Evolutionary conservation across 2,113 vertebrate genomes (phyloP), one percentile per base, ranked within the genome.

Genomic region (Sinocyclocheilus grahami): DNA sequence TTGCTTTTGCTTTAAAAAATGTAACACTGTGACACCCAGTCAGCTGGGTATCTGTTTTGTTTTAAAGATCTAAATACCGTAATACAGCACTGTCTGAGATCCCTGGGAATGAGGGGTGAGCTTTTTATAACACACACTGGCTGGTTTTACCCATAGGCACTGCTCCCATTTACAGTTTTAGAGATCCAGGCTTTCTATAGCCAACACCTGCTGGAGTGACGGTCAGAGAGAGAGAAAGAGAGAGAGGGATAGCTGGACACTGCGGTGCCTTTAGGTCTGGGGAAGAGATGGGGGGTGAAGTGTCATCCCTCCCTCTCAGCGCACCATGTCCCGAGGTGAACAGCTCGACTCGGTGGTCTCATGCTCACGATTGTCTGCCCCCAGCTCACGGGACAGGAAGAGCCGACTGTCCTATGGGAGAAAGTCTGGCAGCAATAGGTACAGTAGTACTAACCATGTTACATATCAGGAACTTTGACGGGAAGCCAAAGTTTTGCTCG

Each of bases 341-440:
- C 92, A 27, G 27, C 27, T 85, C 80, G 92, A 94, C 91, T 91
- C 89, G 77, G 58, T 81, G 89, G 74, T 92, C 51, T 88, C 89
- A 88, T 91, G 89, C 82, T 89, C 91, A 3, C 93, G 90, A 84
- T 89, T 92, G 58, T 92, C 93, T 72, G 92, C 92, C 14, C 90
- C 92, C 37, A 86, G 90, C 39, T 91, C 90, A 89, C 91, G 88
- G n/a, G 91, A 94, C 88, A 93, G 92, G 87, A 94, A 90, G 90
- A 93, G 91, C 88, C 85, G 88, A 30, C 91, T 93, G 87, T 91
- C 93, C 13, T 91, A 83, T 46, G 90, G 91, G 86, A 95, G 89
- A 88, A 93, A 89, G 88, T 83, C 85, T 2, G 84, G 91, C 83
- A 82, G 86, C 16, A 90, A 93, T 89, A 93, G 95, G 95, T 95